Conservation (phyloP, 2,113 vertebrate genomes). For the Parotia lawesii region DNA sequence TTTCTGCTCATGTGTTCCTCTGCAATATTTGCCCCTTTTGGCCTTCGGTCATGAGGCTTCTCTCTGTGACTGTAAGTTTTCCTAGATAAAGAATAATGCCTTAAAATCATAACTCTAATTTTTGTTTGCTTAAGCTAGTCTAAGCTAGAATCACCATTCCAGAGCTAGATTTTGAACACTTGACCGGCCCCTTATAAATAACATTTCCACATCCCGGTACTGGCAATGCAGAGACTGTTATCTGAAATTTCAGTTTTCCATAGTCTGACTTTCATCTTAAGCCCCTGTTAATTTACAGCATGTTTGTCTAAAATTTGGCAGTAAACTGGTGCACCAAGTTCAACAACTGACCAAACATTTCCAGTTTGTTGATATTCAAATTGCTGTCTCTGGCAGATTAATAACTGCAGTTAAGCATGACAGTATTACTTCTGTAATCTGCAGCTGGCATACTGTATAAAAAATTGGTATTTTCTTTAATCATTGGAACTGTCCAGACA, state of each 20-base stretch:
- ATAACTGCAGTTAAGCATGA: background rate
- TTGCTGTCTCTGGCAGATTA: background rate
- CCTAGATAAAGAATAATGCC: background rate
- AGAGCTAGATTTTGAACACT: background rate
- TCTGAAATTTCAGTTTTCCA: background rate
- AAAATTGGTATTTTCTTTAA: background rate
- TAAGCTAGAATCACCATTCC: background rate
- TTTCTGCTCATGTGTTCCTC: background rate
- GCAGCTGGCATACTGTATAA: background rate
- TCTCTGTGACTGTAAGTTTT: background rate
- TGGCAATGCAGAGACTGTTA: background rate
- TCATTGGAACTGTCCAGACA: background rate
- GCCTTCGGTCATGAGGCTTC: background rate
- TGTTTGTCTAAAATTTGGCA: background rate
- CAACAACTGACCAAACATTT: background rate
- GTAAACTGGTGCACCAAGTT: background rate
- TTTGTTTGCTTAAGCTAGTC: background rate
- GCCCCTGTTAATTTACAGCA: background rate
- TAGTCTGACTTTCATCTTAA: background rate
- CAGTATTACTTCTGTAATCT: background rate
- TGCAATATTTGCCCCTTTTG: background rate
- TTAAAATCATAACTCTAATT: background rate
- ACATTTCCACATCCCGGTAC: background rate
- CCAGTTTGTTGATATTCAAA: background rate
- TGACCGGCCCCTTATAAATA: background rate